Evolutionary conservation across 1,140 invertebrate genomes (phyloP), one percentile per base, ranked within the genome.

Genomic region (Cydia fagiglandana): DNA sequence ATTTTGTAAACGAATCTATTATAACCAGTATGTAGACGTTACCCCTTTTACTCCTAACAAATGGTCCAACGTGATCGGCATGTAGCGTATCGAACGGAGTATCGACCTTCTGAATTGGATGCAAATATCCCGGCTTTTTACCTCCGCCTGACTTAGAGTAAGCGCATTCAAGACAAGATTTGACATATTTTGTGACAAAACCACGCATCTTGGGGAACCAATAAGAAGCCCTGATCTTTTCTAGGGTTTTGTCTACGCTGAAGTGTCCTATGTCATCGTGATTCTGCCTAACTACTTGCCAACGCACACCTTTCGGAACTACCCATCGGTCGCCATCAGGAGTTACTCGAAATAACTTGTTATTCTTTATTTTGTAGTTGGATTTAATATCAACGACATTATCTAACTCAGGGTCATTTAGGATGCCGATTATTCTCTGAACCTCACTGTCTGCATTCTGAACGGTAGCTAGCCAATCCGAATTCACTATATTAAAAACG

Each of bases 381-480:
- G n/a, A 28, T 17, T 76, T 76, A 5, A 76, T 70, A 41, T 76
- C 66, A 15, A 64, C 17, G 7, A 61, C 15, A 56, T 74, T 66
- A 15, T 73, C 64, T 5, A 73, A 15, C 12, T 79, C 64, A 20
- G 80, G 73, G 13, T 81, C 77, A 13, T 74, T 78, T 50, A 83
- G 75, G 12, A 82, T 76, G n/a, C 38, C 45, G 47, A 64, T 17
- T 78, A 76, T 76, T 9, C 70, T 17, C 17, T 73, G 77, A 74
- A 74, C 66, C 53, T 38, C 70, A 75, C 75, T 70, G 68, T 64
- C 56, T 74, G 68, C 56, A 50, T 47, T 64, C n/a, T 85, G 82
- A 12, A 79, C 83, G 13, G 76, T 80, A 30, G 81, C 47, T 30
- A 86, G 13, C n/a, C n/a, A n/a, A n/a, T 64, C 45, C 28, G 15